These are phyloP conservation scores for Danio albolineatus DNA, from an alignment of 2,797 vertebrate species.

Conservation along the genomic window DNA sequence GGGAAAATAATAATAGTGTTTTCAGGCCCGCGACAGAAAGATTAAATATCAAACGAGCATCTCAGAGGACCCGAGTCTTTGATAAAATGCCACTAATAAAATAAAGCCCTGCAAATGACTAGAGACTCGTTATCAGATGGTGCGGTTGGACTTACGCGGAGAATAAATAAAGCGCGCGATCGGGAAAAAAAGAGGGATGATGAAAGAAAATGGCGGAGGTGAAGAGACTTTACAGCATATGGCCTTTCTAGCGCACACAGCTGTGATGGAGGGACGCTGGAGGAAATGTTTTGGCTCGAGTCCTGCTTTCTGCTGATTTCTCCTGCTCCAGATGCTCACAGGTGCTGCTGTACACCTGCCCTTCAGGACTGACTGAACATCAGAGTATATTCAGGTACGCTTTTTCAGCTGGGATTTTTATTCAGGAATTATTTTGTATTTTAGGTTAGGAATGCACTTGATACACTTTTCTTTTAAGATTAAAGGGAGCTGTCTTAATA, in stretches of 20 bases:
- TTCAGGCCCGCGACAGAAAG: background rate
- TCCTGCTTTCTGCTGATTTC: constrained; percentile 32
- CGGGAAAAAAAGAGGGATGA: background rate
- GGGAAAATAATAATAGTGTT: background rate
- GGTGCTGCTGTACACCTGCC: constrained; percentile 22
- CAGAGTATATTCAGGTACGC: background rate
- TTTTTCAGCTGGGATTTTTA: background rate
- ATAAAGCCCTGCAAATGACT: constrained; percentile 22
- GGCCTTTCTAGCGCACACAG: constrained; percentile 15
- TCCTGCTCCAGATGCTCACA: constrained; percentile 32
- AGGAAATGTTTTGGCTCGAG: constrained; percentile 2
- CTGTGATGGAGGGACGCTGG: constrained; percentile 14
- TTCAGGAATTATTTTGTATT: too few species aligned
- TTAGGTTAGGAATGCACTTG: too few species aligned
- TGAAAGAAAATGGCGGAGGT: constrained; percentile 26
- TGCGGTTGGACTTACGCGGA: background rate
- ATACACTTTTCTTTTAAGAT: too few species aligned
- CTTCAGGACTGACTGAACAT: background rate
- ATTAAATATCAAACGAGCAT: constrained; percentile 15
- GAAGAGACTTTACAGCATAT: constrained; percentile 16
- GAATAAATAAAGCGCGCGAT: background rate
- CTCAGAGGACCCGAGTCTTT: constrained; percentile 1
- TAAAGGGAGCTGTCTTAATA: too few species aligned
- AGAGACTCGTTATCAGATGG: constrained; percentile 3
- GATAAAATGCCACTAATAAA: constrained; percentile 13